Evolutionary conservation across 2,113 vertebrate genomes (phyloP).

Genomic region (Monopterus albus): DNA sequence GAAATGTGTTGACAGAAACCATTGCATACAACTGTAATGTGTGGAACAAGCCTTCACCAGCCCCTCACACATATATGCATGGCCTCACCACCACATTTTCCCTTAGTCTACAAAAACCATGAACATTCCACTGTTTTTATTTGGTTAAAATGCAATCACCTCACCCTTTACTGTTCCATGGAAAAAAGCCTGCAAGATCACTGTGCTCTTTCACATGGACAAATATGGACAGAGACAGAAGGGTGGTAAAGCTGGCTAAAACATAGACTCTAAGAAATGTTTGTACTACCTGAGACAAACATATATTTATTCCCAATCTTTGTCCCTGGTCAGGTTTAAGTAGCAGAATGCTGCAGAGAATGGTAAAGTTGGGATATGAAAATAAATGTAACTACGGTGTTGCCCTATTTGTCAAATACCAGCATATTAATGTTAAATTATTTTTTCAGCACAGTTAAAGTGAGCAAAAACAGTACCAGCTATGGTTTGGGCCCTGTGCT

Average conservation of each 20-base stretch:
- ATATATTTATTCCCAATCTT: neutral
- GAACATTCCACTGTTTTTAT: slow-evolving; percentile 61
- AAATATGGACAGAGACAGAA: slow-evolving; percentile 31
- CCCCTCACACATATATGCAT: neutral
- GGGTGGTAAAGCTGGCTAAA: neutral
- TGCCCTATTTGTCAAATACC: neutral
- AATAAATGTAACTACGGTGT: neutral
- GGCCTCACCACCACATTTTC: slow-evolving; percentile 54
- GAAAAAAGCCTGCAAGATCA: slow-evolving; percentile 31
- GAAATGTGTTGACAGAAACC: too few species aligned
- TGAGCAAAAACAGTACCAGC: neutral
- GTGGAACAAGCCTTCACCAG: neutral
- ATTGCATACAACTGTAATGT: too few species aligned
- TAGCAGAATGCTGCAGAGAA: neutral
- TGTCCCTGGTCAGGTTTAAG: neutral
- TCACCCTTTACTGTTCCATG: slow-evolving; percentile 43
- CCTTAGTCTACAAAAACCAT: slow-evolving; percentile 44
- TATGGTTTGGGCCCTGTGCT: neutral
- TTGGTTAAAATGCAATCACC: slow-evolving; percentile 33
- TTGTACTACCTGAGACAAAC: neutral
- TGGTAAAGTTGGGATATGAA: neutral
- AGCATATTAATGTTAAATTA: neutral
- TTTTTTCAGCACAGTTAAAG: neutral
- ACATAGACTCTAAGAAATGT: neutral
- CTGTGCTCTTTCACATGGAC: slow-evolving; percentile 29